Conservation (phyloP, 2,888 invertebrate genomes). For the Andrena camellia region DNA sequence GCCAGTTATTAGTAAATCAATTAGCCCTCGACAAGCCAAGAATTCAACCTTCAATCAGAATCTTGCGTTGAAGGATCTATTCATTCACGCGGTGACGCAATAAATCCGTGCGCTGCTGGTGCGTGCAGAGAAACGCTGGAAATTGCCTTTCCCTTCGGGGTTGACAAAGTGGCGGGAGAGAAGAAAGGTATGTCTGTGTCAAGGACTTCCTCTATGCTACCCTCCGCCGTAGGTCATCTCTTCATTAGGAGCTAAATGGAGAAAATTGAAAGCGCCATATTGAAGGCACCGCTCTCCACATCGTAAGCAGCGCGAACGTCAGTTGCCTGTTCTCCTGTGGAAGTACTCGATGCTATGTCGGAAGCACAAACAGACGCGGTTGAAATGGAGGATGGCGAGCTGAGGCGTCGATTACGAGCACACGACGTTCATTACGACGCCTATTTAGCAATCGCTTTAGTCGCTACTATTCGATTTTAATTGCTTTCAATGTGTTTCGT, state of each 20-base stretch:
- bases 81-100: not conserved
- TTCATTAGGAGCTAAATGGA: conserved; percentile 79
- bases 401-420: conserved; percentile 8
- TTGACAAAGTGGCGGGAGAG: conserved; percentile 42
- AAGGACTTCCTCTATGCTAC: conserved; percentile 51
- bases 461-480: not conserved
- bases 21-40: not conserved
- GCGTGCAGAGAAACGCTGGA: conserved; percentile 20
- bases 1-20: not conserved
- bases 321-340: conserved; percentile 35
- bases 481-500: not conserved
- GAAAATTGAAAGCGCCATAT: conserved; percentile 81
- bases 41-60: not conserved
- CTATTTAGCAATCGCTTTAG: conserved; percentile 30
- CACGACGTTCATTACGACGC: conserved; percentile 27
- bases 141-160: conserved; percentile 53
- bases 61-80: not conserved
- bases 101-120: not conserved
- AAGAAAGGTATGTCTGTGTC: conserved; percentile 57
- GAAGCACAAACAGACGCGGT: conserved; percentile 10
- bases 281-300: conserved; percentile 48
- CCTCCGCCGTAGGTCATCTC: conserved; percentile 70
- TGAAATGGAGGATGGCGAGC: conserved; percentile 28
- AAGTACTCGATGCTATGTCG: conserved; percentile 17
- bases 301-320: conserved; percentile 46